Evolutionary conservation across 2,888 invertebrate genomes (phyloP).

Genomic region (Andrena trimmerana): DNA sequence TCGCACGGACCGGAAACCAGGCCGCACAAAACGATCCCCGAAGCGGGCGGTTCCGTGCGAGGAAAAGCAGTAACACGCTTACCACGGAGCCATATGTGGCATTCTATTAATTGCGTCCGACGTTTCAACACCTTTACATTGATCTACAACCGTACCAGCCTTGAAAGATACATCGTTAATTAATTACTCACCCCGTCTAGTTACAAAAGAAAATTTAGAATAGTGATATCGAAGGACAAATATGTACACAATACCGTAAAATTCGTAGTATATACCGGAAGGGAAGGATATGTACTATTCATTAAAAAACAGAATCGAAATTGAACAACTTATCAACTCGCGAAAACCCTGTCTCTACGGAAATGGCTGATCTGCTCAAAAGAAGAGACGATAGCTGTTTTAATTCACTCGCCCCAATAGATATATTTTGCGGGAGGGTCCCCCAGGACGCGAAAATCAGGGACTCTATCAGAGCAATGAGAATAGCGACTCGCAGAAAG

Average conservation of each 20-base stretch:
- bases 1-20: conserved; percentile 57
- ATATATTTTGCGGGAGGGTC: conserved; percentile 10
- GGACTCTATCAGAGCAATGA: conserved; percentile 8
- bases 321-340: neutral
- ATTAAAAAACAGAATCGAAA: neutral
- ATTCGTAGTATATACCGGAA: no score
- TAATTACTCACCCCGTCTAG: neutral
- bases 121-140: conserved; percentile 1
- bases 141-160: neutral
- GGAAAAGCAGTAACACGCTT: conserved; percentile 45
- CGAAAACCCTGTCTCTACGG: neutral
- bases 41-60: conserved; percentile 36
- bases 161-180: neutral
- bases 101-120: conserved; percentile 14
- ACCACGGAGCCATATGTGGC: conserved; percentile 38
- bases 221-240: no score
- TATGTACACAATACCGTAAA: no score
- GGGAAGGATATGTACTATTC: no score
- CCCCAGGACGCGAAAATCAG: conserved; percentile 18
- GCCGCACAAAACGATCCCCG: conserved; percentile 51
- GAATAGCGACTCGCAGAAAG: conserved; percentile 19
- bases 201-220: no score
- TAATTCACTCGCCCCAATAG: conserved; percentile 8
- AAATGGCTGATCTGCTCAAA: neutral
- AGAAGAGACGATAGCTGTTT: neutral